Evolutionary conservation across 2,888 invertebrate species (phyloP), one percentile per base, ranked within the genome.

Genomic region (Pterostichus niger): DNA sequence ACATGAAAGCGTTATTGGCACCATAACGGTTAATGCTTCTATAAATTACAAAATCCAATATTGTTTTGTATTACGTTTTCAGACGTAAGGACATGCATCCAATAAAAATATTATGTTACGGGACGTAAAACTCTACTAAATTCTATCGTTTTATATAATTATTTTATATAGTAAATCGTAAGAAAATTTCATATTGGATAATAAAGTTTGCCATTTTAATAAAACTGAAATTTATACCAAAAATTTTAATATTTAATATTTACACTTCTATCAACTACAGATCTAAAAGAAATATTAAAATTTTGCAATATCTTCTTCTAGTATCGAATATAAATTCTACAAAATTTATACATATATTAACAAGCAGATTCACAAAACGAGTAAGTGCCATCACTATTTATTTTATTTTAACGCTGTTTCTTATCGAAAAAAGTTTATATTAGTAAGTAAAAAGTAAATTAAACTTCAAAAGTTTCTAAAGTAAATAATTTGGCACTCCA

Each of bases 21-120:
- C 31, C 49, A 31, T 75, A 75, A 75, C 75, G 75, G 24, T 75
- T 75, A 75, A 75, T 75, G 75, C 49, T 31, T 52, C 75, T 49
- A 75, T 75, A 75, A 75, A 75, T 75, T 75, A 75, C 75, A 75
- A 75, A 75, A 75, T 75, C 52, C 75, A 75, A 75, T 75, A 75
- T 75, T 75, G 75, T 75, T 75, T 75, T 71, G 71, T 68, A 44
- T 71, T 46, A 71, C 24, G 46, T 5, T 40, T 46, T 17, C 24
- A 17, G 46, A 46, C 44, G 46, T 44, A 71, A 46, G 71, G 35
- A 31, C 64, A 71, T 44, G 44, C 71, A 24, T 11, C 11, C 71
- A 71, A 71, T 71, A 71, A 71, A 44, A 71, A 46, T 71, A 71
- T 71, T 71, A 49, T 46, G 64, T 64, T 59, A 59, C 59, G 11